phyloP scores from a whole-genome alignment of 2,888 invertebrate species.

The Augochlorella aurata region DNA sequence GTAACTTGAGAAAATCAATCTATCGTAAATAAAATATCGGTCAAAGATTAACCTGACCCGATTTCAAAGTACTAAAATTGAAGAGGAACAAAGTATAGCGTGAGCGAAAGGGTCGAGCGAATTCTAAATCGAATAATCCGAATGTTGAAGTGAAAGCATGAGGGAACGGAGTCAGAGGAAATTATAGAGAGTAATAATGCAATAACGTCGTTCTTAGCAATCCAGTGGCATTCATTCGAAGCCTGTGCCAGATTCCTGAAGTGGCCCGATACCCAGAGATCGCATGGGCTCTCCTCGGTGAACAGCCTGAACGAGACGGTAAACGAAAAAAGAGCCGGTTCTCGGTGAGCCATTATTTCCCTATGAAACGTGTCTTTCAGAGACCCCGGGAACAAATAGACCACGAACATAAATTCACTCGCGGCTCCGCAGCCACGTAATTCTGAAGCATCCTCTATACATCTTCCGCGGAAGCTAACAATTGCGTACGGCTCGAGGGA shows the following conservation, averaged over 20 bases:
- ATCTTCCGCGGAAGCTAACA: slow-evolving; percentile 28
- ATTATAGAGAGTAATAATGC: neutral
- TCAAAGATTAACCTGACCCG: no score
- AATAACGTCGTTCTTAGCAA: neutral
- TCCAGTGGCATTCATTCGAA: neutral
- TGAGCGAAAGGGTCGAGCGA: no score
- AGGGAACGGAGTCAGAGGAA: neutral
- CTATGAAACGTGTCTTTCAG: slow-evolving; percentile 12
- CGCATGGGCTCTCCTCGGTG: neutral
- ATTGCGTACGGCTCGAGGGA: slow-evolving; percentile 1
- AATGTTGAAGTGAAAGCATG: no score
- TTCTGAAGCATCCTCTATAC: slow-evolving; percentile 11
- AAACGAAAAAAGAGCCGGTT: neutral
- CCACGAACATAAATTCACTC: slow-evolving; percentile 9
- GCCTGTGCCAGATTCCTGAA: neutral
- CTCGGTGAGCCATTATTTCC: slow-evolving; percentile 11
- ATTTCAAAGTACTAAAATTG: no score
- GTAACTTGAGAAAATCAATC: no score
- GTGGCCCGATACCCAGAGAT: neutral
- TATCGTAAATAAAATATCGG: no score
- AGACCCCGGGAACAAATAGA: slow-evolving; percentile 1
- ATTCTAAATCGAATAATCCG: no score
- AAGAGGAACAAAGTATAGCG: no score
- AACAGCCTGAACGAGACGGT: neutral
- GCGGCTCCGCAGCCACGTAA: slow-evolving; percentile 12